Evolutionary conservation across 2,113 vertebrate genomes (phyloP).

Genomic region (Thunnus thynnus): DNA sequence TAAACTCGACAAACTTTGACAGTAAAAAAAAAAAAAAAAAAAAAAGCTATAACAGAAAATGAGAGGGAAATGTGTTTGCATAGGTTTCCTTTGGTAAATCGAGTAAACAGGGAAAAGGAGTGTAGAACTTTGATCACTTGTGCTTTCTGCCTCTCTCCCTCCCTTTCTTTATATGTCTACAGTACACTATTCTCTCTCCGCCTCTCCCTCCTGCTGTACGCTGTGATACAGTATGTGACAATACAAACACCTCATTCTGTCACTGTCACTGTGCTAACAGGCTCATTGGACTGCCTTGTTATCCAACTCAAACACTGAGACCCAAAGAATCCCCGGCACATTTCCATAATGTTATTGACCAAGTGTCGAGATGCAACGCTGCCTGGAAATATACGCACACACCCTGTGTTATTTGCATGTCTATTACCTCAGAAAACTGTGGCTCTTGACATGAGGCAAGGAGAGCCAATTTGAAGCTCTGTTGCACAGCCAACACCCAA

Average conservation of each 20-base stretch:
- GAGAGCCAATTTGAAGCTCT: constrained; percentile 80
- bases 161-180: constrained; percentile 25
- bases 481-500: constrained; percentile 65
- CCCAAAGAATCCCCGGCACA: constrained; percentile 57
- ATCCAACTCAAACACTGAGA: constrained; percentile 75
- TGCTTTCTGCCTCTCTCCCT: not conserved
- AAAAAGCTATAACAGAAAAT: not conserved
- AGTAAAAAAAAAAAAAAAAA: not conserved
- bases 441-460: constrained; percentile 60
- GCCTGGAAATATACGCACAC: constrained; percentile 44
- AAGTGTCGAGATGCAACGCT: constrained; percentile 51
- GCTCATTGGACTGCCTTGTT: constrained; percentile 69
- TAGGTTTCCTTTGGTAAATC: constrained; percentile 43
- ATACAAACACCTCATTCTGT: constrained; percentile 75
- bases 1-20: constrained; percentile 48
- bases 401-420: constrained; percentile 75
- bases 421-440: constrained; percentile 73
- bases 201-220: constrained; percentile 3
- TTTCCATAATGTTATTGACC: constrained; percentile 82
- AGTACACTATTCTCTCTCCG: constrained; percentile 5
- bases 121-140: constrained; percentile 55
- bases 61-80: constrained; percentile 35
- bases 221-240: constrained; percentile 64
- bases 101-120: constrained; percentile 35
- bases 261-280: constrained; percentile 67